Evolutionary conservation across 2,888 invertebrate species (phyloP).

Genomic region (Phengaris alcon): DNA sequence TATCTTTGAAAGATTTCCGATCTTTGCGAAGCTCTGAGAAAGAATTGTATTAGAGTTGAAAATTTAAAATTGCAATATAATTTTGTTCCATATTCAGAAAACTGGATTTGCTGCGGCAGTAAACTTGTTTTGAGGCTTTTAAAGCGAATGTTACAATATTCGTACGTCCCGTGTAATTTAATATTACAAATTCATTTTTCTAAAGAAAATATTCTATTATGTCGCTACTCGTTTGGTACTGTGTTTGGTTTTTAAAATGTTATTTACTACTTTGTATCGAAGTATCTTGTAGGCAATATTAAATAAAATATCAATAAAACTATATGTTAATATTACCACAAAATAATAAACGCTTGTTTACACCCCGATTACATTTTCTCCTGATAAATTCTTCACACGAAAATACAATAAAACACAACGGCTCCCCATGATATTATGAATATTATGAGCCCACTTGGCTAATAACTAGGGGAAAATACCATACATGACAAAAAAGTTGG

Average conservation of each 20-base stretch:
- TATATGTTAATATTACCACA: neutral
- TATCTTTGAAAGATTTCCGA: conserved; percentile 75
- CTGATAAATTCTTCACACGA: conserved; percentile 26
- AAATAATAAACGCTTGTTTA: conserved; percentile 7
- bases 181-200: conserved; percentile 23
- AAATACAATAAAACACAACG: conserved; percentile 19
- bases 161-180: conserved; percentile 20
- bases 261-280: too few relatives aligned
- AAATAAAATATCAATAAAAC: too few relatives aligned
- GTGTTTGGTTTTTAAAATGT: too few relatives aligned
- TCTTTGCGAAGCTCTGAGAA: conserved; percentile 61
- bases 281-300: too few relatives aligned
- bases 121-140: conserved; percentile 29
- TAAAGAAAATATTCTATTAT: neutral
- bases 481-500: conserved; percentile 15
- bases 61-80: conserved; percentile 55
- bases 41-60: conserved; percentile 63
- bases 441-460: conserved; percentile 21
- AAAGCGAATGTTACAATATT: conserved; percentile 22
- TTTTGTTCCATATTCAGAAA: conserved; percentile 43
- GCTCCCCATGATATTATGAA: conserved; percentile 14
- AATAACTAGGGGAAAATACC: conserved; percentile 11
- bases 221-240: neutral
- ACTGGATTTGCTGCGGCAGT: conserved; percentile 28
- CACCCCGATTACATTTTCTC: neutral